Evolutionary conservation across 2,888 invertebrate species (phyloP).

Genomic region (Cartodere bifasciata): DNA sequence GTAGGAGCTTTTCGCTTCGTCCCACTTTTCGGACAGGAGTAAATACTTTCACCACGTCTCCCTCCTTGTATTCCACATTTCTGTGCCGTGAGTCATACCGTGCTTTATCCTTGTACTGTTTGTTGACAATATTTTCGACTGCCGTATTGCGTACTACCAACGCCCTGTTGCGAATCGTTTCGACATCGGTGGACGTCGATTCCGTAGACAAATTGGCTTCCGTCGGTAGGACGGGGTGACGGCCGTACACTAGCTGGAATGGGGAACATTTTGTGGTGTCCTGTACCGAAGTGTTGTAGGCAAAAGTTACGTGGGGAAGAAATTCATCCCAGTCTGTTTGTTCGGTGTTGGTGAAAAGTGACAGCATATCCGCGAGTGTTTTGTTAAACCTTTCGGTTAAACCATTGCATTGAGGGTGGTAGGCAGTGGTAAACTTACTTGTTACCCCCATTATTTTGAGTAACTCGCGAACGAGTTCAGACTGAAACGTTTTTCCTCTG

Average conservation of each 20-base stretch:
- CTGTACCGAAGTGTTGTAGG: conserved; percentile 18
- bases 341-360: too few species aligned
- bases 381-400: too few species aligned
- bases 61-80: not conserved
- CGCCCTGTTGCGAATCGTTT: too few species aligned
- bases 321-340: conserved; percentile 11
- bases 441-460: too few species aligned
- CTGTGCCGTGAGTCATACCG: conserved; percentile 1
- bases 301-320: conserved; percentile 15
- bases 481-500: too few species aligned
- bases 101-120: conserved; percentile 15
- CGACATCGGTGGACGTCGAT: too few species aligned
- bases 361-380: too few species aligned
- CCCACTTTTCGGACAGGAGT: conserved; percentile 13
- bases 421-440: too few species aligned
- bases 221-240: conserved; percentile 15
- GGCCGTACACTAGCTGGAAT: conserved; percentile 15
- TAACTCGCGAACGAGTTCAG: too few species aligned
- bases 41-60: not conserved
- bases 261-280: conserved; percentile 16
- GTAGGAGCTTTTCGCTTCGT: conserved; percentile 13
- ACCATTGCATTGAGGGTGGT: too few species aligned
- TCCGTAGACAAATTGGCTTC: too few species aligned
- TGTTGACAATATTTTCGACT: conserved; percentile 13
- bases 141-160: conserved; percentile 9